Evolutionary conservation across 2,888 invertebrate species (phyloP).

Genomic region (Lepidonotus clava): DNA sequence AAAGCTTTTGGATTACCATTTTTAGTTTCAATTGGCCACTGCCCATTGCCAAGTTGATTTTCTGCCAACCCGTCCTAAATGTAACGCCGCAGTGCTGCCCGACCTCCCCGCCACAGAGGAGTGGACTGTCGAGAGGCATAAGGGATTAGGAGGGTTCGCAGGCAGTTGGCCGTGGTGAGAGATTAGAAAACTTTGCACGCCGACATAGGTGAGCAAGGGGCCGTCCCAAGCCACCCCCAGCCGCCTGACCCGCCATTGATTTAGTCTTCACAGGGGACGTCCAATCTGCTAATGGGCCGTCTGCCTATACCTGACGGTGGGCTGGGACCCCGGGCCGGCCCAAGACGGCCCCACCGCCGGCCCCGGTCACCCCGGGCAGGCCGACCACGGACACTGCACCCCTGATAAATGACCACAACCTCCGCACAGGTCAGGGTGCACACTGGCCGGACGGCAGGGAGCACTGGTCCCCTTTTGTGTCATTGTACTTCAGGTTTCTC

Average conservation of each 20-base stretch:
- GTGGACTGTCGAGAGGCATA: not conserved
- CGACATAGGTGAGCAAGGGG: constrained; percentile 5
- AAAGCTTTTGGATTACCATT: not conserved
- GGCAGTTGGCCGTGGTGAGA: constrained; percentile 14
- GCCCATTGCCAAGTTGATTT: not conserved
- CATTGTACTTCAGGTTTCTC: too few species aligned
- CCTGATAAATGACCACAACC: too few species aligned
- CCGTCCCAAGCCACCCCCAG: not conserved
- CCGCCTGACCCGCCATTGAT: not conserved
- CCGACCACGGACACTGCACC: too few species aligned
- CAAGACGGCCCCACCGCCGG: not conserved
- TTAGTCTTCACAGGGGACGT: not conserved
- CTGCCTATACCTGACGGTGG: not conserved
- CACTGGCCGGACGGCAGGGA: too few species aligned
- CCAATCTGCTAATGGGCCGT: constrained; percentile 25
- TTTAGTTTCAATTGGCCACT: too few species aligned
- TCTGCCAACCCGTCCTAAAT: too few species aligned
- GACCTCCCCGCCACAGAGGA: not conserved
- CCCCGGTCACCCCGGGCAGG: not conserved
- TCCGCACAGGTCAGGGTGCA: too few species aligned
- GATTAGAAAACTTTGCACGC: not conserved
- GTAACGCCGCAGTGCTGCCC: too few species aligned
- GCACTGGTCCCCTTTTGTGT: too few species aligned
- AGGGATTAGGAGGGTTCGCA: not conserved
- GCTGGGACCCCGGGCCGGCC: not conserved